Conservation (phyloP, 1,140 invertebrate genomes). For the Atta texana region DNA sequence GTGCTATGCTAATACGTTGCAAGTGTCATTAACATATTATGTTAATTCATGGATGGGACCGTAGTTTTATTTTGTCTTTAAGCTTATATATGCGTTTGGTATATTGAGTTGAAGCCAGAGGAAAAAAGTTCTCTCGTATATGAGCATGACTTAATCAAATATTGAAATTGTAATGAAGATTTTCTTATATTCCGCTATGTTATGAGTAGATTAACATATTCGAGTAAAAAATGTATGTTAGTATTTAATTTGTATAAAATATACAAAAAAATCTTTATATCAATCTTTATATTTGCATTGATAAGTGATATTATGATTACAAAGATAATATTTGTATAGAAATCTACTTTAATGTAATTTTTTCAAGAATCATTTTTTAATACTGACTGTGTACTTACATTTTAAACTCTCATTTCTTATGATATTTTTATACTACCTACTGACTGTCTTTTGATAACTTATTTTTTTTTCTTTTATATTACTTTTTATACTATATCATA, state of each 20-base stretch:
- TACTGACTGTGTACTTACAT: too few relatives aligned
- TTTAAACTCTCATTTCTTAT: too few relatives aligned
- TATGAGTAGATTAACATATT: slow-evolving; percentile 29
- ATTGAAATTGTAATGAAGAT: slow-evolving; percentile 30
- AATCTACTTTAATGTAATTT: slow-evolving; percentile 25
- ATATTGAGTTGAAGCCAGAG: neutral
- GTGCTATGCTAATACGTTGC: slow-evolving; percentile 31
- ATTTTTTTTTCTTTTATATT: too few relatives aligned
- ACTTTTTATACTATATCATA: too few relatives aligned
- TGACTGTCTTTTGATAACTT: too few relatives aligned
- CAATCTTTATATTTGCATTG: slow-evolving; percentile 8
- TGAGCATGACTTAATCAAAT: slow-evolving; percentile 14
- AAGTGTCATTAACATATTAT: slow-evolving; percentile 45
- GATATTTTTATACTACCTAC: too few relatives aligned
- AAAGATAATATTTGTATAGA: neutral
- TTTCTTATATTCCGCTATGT: neutral
- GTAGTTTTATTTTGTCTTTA: slow-evolving; percentile 20
- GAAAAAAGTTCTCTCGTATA: neutral
- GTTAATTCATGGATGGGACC: slow-evolving; percentile 13
- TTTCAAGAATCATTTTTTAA: neutral
- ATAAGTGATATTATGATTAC: neutral
- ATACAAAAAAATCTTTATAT: neutral
- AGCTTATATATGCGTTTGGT: neutral
- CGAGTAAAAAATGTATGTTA: neutral
- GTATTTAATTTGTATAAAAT: neutral